Conservation (phyloP, 2,797 vertebrate genomes). For the Poliocrania exsul region DNA sequence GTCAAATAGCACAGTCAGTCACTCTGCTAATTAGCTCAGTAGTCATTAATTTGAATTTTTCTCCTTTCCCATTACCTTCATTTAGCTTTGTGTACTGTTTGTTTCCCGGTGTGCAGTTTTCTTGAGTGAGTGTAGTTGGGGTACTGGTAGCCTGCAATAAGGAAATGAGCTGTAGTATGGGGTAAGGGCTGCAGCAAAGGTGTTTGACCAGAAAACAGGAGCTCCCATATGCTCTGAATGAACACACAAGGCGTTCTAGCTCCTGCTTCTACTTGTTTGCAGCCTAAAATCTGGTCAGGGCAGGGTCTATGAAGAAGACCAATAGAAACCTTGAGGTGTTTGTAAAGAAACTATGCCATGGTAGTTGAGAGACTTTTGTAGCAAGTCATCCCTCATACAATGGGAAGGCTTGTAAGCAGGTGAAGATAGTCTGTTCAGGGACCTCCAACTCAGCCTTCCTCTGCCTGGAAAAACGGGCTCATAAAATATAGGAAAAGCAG, state of each 20-base stretch:
- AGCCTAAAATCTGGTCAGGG: background rate
- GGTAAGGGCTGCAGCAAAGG: background rate
- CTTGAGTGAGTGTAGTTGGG: background rate
- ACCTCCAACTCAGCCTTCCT: background rate
- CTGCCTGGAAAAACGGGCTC: background rate
- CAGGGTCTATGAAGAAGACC: background rate
- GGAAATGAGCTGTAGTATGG: background rate
- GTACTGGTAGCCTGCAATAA: background rate
- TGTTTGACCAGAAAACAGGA: background rate
- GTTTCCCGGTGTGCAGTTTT: background rate
- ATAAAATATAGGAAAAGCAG: background rate
- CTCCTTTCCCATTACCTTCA: background rate
- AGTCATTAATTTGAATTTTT: background rate
- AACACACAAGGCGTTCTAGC: fast-evolving
- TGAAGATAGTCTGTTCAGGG: background rate
- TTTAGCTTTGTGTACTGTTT: background rate
- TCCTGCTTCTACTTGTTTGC: fast-evolving
- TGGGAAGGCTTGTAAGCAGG: background rate
- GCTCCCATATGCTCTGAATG: background rate
- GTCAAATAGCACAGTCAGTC: background rate
- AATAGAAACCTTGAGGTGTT: background rate
- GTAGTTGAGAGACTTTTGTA: background rate
- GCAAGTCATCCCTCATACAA: background rate
- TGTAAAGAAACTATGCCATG: background rate
- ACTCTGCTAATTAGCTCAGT: background rate